Conservation (phyloP, 2,113 vertebrate genomes). For the Microtus ochrogaster region DNA sequence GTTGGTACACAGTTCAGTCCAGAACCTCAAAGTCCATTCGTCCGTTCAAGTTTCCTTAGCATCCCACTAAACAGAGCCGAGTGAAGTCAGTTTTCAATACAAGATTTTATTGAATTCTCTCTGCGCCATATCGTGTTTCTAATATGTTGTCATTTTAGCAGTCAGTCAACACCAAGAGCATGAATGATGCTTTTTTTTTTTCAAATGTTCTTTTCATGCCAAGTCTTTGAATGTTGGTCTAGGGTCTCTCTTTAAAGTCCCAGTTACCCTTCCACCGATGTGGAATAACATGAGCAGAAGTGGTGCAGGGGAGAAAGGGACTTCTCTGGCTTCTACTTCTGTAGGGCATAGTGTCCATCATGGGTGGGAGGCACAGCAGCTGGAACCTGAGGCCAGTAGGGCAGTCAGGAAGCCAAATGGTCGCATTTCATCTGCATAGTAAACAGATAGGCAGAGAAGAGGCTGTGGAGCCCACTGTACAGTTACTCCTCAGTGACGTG, state of each 20-base stretch:
- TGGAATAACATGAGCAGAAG: neutral
- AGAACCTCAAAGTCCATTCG: neutral
- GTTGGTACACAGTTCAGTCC: neutral
- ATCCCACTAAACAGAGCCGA: neutral
- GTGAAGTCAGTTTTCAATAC: slow-evolving; percentile 5
- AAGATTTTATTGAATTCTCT: neutral
- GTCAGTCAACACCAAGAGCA: neutral
- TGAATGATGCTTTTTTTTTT: no score
- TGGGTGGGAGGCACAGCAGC: neutral
- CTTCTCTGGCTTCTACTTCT: neutral
- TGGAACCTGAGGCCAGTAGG: neutral
- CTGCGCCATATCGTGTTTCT: neutral
- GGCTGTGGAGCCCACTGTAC: neutral
- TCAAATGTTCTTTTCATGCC: neutral
- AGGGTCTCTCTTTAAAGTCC: neutral
- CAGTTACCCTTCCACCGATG: neutral
- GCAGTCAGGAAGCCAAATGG: neutral
- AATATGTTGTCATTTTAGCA: neutral
- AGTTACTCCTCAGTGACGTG: no score
- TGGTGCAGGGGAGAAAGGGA: no score
- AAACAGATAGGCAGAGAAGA: neutral
- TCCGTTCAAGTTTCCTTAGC: neutral
- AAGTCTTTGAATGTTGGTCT: neutral
- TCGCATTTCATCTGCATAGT: neutral
- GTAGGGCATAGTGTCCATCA: neutral